A percentile compares a stretch with the other conserved stretches of the same genome.
phyloP scores from a whole-genome alignment of 92 coral and sea anemone genomes.

The Micromussa lordhowensis region DNA sequence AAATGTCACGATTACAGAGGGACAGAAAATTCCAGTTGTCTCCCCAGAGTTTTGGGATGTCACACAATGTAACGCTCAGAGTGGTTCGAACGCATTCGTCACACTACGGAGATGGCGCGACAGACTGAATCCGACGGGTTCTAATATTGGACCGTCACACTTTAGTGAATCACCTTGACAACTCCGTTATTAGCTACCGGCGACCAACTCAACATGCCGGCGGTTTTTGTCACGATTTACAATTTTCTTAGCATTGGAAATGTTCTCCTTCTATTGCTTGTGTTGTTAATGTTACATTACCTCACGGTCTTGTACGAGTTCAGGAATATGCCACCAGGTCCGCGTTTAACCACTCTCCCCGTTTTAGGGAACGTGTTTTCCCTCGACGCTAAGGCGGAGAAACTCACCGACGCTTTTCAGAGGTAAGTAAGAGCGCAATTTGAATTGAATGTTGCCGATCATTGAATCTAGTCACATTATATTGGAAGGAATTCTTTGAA shows the following conservation, averaged over 20 bases:
- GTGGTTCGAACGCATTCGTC: no score
- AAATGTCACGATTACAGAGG: no score
- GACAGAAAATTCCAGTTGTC: no score
- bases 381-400: conserved; percentile 36
- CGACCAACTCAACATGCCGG: conserved; percentile 9
- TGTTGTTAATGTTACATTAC: conserved; percentile 26
- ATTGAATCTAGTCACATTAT: not conserved
- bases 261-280: conserved; percentile 16
- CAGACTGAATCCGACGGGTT: not conserved
- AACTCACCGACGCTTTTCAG: conserved; percentile 31
- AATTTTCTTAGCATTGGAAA: conserved; percentile 16
- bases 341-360: conserved; percentile 56
- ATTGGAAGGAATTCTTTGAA: not conserved
- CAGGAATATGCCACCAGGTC: conserved; percentile 74
- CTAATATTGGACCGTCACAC: conserved; percentile 2
- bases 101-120: not conserved
- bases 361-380: conserved; percentile 57
- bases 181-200: not conserved
- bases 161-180: conserved; percentile 10
- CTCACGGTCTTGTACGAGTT: conserved; percentile 62
- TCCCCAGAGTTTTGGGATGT: no score
- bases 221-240: conserved; percentile 11
- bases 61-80: no score
- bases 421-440: conserved; percentile 16
- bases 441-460: not conserved